Conservation (phyloP, 37 sponge, comb jelly and placozoan genomes). For the Oopsacas minuta region DNA sequence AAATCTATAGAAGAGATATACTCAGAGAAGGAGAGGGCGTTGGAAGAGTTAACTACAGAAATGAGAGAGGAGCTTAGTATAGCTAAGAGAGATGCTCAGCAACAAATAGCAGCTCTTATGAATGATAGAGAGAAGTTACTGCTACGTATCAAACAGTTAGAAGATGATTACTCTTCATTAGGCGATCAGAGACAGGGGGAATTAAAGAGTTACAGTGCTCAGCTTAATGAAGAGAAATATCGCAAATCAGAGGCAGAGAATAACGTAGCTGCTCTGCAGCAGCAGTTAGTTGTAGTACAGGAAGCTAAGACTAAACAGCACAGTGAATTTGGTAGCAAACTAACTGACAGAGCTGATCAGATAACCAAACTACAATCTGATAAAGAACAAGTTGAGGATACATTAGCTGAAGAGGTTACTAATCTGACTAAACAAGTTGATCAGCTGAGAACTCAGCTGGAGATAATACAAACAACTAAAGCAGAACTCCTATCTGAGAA, state of each 20-base stretch:
- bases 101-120: background rate
- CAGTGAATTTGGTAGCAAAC: background rate
- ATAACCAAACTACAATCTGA: background rate
- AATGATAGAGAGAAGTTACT: background rate
- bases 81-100: background rate
- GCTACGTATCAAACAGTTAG: background rate
- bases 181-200: background rate
- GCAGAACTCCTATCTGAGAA: background rate
- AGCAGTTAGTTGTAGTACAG: background rate
- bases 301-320: background rate
- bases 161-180: background rate
- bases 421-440: background rate
- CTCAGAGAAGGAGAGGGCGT: background rate
- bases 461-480: background rate
- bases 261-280: background rate
- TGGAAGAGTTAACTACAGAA: background rate
- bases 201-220: background rate
- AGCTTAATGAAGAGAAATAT: background rate
- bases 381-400: background rate
- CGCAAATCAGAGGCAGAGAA: slow-evolving; percentile 4
- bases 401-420: background rate
- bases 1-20: background rate
- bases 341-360: background rate
- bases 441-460: background rate
- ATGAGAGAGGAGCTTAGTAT: background rate